Evolutionary conservation across 2,888 invertebrate species (phyloP).

Genomic region (Leptopilina syphax): DNA sequence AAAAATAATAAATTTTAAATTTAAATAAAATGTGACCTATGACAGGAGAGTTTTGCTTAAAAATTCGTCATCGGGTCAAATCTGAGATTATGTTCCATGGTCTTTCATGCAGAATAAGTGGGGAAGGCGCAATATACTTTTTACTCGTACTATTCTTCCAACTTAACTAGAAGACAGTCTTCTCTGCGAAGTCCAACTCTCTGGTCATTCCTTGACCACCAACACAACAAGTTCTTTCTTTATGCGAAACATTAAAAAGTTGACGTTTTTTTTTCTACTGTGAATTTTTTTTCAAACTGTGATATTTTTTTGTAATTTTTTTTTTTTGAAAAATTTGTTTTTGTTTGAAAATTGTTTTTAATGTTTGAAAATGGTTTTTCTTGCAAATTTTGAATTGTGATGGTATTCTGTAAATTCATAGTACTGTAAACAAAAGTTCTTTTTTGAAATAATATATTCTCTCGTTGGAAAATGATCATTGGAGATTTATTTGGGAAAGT

Average conservation of each 20-base stretch:
- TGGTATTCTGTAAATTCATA: too few species aligned
- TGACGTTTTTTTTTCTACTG: not conserved
- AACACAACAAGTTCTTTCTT: not conserved
- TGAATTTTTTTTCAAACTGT: not conserved
- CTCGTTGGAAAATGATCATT: too few species aligned
- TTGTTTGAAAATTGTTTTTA: too few species aligned
- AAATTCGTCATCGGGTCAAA: not conserved
- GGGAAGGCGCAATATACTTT: constrained; percentile 33
- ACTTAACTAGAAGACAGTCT: constrained; percentile 27
- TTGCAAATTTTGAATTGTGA: too few species aligned
- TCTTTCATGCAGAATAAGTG: constrained; percentile 13
- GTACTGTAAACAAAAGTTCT: too few species aligned
- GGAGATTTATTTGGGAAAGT: not conserved
- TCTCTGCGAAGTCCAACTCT: constrained; percentile 9
- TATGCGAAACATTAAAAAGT: not conserved
- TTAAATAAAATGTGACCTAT: not conserved
- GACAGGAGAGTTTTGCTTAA: constrained; percentile 8
- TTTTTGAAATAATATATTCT: too few species aligned
- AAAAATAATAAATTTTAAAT: too few species aligned
- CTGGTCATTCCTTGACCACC: constrained; percentile 22
- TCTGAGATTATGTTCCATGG: constrained; percentile 4
- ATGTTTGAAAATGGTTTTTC: too few species aligned
- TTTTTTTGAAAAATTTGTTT: too few species aligned
- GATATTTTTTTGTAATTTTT: too few species aligned
- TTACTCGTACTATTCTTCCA: constrained; percentile 18